Base-by-base conservation (phyloP, 1,140 invertebrate species). In the Trachelipus rathkii region DNA sequence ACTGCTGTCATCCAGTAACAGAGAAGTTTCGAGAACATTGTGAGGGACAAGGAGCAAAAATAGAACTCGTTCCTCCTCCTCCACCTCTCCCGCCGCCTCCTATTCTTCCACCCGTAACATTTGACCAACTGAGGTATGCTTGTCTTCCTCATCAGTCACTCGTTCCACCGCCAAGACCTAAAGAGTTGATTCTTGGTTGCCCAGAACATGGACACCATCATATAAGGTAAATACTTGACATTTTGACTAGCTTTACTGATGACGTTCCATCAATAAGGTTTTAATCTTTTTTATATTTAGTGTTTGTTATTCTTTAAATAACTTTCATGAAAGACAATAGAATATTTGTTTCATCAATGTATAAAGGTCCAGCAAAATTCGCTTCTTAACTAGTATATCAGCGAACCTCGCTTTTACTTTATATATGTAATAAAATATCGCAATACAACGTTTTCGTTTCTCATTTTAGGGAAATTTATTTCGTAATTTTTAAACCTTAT, bases 51-150 rank as follows among this genome's bases (percentile, higher is more conserved):
- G 50, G 50, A 60, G 3, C 50, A 4, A 60, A 15, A 60, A 8
- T 60, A 19, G 50, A 60, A 13, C 19, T 15, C 8, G 19, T 60
- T 60, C 50, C 50, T 60, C 50, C 50, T 19, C 50, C 50, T 60
- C 50, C 50, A 19, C 50, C 50, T 19, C 11, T 60, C 11, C 50
- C 50, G 8, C 50, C 50, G 4, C 50, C 50, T 13, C 50, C 50
- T 19, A 8, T 60, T 13, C 50, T 60, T 60, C 50, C 50, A 19
- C 50, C 50, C 8, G 19, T 60, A 2, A 15, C 50, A 60, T 60
- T 60, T 60, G 50, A 60, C 3, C 50, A 60, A 60, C 50, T 60
- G 50, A 60, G 19, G 50, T 60, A 60, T 60, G 50, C 50, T 19
- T 60, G 50, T 60, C 50, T 60, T 19, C 50, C 50, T 13, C 50